Percentiles rank a stretch among this genome's conserved stretches.
phyloP scores from a whole-genome alignment of 2,888 invertebrate genomes.

The Podabrus alpinus region DNA sequence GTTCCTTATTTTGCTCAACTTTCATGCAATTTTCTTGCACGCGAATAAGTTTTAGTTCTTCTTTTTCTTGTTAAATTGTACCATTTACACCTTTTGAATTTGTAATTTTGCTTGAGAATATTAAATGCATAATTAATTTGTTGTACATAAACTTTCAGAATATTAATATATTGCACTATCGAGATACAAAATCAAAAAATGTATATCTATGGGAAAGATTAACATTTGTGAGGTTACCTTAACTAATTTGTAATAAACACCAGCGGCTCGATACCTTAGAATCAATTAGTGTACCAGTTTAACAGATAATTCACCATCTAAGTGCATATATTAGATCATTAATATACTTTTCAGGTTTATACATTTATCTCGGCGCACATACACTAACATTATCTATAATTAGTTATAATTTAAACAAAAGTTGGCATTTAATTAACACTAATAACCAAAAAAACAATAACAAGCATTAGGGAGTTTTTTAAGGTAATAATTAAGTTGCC shows the following conservation, averaged over 20 bases:
- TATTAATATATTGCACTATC: not conserved
- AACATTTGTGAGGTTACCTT: constrained; percentile 30
- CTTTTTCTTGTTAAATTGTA: not conserved
- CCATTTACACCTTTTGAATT: too few species aligned
- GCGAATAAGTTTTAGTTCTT: not conserved
- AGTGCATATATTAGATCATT: constrained; percentile 21
- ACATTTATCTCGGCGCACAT: constrained; percentile 19
- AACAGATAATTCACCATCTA: constrained; percentile 40
- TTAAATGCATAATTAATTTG: too few species aligned
- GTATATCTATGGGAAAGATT: not conserved
- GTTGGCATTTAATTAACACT: constrained; percentile 31
- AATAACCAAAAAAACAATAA: constrained; percentile 29
- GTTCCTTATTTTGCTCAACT: not conserved
- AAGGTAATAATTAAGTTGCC: not conserved
- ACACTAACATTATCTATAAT: constrained; percentile 34
- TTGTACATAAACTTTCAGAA: not conserved
- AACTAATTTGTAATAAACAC: constrained; percentile 41
- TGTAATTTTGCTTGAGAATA: not conserved
- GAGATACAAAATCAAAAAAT: not conserved
- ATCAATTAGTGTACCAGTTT: constrained; percentile 42
- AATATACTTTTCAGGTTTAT: constrained; percentile 23
- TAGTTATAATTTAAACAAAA: constrained; percentile 36
- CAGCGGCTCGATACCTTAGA: constrained; percentile 37
- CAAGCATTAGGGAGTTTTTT: not conserved
- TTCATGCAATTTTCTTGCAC: not conserved